These are phyloP conservation scores for Trogon melanurus DNA, from an alignment of 2,113 vertebrate species.

Conservation along the genomic window DNA sequence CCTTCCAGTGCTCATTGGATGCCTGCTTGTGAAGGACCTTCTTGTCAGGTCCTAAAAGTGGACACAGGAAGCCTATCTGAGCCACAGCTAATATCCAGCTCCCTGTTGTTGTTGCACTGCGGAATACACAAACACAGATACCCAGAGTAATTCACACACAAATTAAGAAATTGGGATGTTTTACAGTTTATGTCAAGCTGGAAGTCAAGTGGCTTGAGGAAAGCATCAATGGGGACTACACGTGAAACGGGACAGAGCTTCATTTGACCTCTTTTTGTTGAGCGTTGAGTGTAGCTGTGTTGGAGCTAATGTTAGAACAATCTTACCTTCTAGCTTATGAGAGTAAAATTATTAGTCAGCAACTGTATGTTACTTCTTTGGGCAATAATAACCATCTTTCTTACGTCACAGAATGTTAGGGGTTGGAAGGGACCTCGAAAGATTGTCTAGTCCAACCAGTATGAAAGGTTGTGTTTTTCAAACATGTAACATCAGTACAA, in stretches of 20 bases:
- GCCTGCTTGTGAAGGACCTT: neutral
- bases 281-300: neutral
- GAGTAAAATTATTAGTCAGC: neutral
- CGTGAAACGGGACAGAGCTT: neutral
- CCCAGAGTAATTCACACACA: neutral
- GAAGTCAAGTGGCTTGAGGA: neutral
- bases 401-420: neutral
- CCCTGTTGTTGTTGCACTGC: neutral
- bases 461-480: neutral
- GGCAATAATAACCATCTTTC: neutral
- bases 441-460: too few species aligned
- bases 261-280: neutral
- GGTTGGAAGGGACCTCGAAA: too few species aligned
- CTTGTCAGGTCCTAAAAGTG: neutral
- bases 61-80: neutral
- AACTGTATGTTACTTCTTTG: neutral
- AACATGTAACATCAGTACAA: neutral
- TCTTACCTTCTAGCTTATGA: neutral
- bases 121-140: neutral
- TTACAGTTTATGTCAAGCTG: neutral
- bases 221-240: accelerated
- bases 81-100: neutral
- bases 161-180: neutral
- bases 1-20: neutral
- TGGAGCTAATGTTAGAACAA: neutral